These are phyloP conservation scores for Choloepus hoffmanni DNA, from an alignment of 2,113 vertebrate genomes.

Conservation along the genomic window DNA sequence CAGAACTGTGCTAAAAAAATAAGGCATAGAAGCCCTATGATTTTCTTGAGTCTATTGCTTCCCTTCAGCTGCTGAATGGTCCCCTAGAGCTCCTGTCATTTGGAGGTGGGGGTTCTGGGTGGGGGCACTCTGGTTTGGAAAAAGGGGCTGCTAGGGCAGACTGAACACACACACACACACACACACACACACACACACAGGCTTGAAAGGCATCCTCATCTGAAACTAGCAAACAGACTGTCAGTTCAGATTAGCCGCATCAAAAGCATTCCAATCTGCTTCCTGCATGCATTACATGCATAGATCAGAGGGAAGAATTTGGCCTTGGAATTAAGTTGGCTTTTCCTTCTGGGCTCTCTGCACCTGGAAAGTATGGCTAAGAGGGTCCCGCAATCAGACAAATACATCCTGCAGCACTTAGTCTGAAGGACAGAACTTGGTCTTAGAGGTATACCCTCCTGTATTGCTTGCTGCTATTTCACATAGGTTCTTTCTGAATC, in stretches of 20 bases:
- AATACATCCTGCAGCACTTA: neutral
- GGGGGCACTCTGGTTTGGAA: neutral
- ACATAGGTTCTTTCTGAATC: neutral
- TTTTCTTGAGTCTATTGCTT: slow-evolving; percentile 28
- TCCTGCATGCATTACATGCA: slow-evolving; percentile 45
- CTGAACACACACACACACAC: neutral
- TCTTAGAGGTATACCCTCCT: neutral
- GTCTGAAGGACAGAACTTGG: neutral
- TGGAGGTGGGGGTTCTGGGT: neutral
- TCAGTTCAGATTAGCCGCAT: slow-evolving; percentile 76
- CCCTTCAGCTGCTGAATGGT: neutral
- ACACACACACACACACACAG: neutral
- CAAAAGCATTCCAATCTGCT: slow-evolving; percentile 63
- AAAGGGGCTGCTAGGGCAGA: neutral
- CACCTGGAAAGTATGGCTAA: slow-evolving; percentile 46
- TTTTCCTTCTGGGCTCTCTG: slow-evolving; percentile 53
- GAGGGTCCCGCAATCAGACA: neutral
- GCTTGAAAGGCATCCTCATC: slow-evolving; percentile 32
- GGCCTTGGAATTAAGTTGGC: slow-evolving; percentile 50
- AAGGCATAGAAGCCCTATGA: neutral
- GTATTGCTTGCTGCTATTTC: neutral
- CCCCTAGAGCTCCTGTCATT: neutral
- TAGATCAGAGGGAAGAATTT: slow-evolving; percentile 67
- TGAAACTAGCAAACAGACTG: slow-evolving; percentile 72
- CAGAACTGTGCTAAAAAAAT: neutral